Conservation (phyloP, 2,888 invertebrate genomes). For the Plusia festucae region DNA sequence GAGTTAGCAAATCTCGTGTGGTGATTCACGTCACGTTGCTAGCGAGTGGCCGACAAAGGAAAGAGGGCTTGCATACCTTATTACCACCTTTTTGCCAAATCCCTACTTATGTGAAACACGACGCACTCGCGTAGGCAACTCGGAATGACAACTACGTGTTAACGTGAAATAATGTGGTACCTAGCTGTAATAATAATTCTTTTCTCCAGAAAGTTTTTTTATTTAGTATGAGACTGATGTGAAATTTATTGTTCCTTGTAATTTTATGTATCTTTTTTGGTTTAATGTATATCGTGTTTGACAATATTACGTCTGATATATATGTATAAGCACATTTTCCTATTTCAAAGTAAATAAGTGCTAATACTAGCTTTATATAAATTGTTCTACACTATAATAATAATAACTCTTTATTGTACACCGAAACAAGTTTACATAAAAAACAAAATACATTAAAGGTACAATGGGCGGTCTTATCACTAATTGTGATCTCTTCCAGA, state of each 20-base stretch:
- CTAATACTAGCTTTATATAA: neutral
- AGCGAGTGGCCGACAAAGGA: conserved; percentile 88
- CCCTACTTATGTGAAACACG: conserved; percentile 86
- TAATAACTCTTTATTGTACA: no score
- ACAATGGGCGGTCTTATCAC: no score
- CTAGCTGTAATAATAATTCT: conserved; percentile 58
- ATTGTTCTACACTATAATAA: neutral
- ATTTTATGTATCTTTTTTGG: conserved; percentile 15
- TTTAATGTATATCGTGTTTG: conserved; percentile 25
- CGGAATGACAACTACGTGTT: conserved; percentile 81
- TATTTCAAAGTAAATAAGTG: neutral
- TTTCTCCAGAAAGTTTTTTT: conserved; percentile 50
- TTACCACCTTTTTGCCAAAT: conserved; percentile 87
- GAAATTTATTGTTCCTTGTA: conserved; percentile 38
- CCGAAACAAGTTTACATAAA: no score
- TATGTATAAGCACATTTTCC: neutral
- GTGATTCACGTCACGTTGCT: conserved; percentile 86
- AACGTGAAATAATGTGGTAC: conserved; percentile 65
- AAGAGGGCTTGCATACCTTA: conserved; percentile 89
- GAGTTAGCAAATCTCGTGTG: conserved; percentile 80
- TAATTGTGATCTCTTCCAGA: no score
- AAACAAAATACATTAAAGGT: no score
- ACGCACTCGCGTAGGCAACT: conserved; percentile 77
- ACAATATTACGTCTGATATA: neutral
- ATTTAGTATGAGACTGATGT: conserved; percentile 25